Base-by-base conservation (phyloP, 2,113 vertebrate genomes). In the Seriola dumerili region DNA sequence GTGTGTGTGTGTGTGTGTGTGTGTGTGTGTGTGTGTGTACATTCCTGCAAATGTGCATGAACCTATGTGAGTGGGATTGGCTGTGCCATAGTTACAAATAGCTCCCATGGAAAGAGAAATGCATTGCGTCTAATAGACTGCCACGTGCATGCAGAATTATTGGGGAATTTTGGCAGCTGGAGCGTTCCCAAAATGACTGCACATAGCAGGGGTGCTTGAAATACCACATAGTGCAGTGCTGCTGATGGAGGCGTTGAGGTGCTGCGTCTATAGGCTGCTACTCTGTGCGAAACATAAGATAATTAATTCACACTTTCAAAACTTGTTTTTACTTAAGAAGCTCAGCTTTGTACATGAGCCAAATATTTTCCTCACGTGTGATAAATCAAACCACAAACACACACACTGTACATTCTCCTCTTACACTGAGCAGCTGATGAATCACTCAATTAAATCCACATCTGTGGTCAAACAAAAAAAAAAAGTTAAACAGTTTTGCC, bases 171-270 rank as follows among this genome's bases (percentile, higher is more conserved):
- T 83, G 85, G 88, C 89, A 92, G 89, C 78, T 36, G 70, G 63
- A 78, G 80, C 21, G 34, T 78, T 91, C 81, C 80, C 80, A 73
- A 87, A 88, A 86, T 75, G 79, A 83, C 65, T 38, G 14, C 77
- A 87, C 89, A 93, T 89, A 88, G 85, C 80, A 9, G 59, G 44
- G 84, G 52, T 78, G 91, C 81, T 80, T 82, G 42, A 80, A 92
- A 93, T 91, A 85, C 87, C 87, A 87, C 79, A 62, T 59, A 80
- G 61, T 59, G 55, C 63, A 83, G 81, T 48, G 76, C 38, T 74
- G 80, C 78, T 67, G 83, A 54, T 64, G 61, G 54, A 70, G 62
- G 75, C 34, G 11, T 0, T 17, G 61, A 58, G 25, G 29, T 62
- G 38, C 69, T 54, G 52, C 8, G 72, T 36, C 48, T 83, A 64